Evolutionary conservation across 53 echinoderm and acorn worm species (phyloP).

Genomic region (Apostichopus leukothele): DNA sequence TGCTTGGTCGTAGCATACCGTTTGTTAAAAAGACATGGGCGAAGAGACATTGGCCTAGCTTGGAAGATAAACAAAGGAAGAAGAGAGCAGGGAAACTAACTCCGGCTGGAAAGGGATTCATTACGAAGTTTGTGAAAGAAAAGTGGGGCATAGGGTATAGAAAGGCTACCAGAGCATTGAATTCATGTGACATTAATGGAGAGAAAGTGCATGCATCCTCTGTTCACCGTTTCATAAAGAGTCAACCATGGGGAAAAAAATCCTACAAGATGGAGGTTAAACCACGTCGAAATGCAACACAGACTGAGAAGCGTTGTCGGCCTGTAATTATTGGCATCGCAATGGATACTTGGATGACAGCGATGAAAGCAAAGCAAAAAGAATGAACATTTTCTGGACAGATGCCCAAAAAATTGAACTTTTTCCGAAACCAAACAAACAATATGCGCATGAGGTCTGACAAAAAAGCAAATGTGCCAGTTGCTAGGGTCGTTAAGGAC

Average conservation of each 20-base stretch:
- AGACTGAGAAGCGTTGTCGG: no score
- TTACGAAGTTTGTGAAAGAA: not conserved
- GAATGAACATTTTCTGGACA: constrained; percentile 33
- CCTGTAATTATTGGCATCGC: not conserved
- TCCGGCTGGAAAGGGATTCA: not conserved
- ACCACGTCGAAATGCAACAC: no score
- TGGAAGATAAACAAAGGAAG: not conserved
- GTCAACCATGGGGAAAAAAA: no score
- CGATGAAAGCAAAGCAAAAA: not conserved
- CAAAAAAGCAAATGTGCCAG: constrained; percentile 25
- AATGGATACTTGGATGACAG: constrained; percentile 13
- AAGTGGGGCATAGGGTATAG: no score
- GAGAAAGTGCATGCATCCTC: no score
- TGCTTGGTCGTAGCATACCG: constrained; percentile 10
- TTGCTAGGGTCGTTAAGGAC: constrained; percentile 41
- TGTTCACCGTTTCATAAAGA: not conserved
- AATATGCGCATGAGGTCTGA: constrained; percentile 32
- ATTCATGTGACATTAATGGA: no score
- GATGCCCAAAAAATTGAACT: constrained; percentile 18
- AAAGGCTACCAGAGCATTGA: no score
- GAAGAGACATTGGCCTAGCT: constrained; percentile 38
- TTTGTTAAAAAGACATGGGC: constrained; percentile 37
- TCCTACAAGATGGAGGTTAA: no score
- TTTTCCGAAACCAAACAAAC: constrained; percentile 42
- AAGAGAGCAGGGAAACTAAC: not conserved